Conservation (phyloP, 1,140 invertebrate species). For the Psilanteris sp. region DNA sequence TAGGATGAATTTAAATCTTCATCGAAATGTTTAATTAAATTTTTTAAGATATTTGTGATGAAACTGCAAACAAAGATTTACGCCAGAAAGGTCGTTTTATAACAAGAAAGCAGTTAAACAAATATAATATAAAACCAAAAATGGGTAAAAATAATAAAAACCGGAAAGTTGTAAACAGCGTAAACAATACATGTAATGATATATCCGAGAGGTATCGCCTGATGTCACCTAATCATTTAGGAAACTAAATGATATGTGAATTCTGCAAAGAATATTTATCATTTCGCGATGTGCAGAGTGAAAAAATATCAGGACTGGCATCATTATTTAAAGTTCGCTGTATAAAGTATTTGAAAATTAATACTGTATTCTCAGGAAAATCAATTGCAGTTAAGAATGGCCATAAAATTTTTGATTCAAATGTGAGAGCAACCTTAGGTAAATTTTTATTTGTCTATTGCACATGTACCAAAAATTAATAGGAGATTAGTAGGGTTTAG, state of each 20-base stretch:
- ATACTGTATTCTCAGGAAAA: background rate
- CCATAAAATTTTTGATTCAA: background rate
- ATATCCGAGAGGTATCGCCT: background rate
- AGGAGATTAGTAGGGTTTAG: too few species aligned
- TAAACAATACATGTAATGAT: too few species aligned
- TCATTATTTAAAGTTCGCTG: constrained; percentile 7
- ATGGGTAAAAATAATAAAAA: background rate
- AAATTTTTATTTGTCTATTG: background rate
- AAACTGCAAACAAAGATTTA: too few species aligned
- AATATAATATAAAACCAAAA: background rate
- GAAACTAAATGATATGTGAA: constrained; percentile 4
- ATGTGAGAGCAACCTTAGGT: constrained; percentile 4
- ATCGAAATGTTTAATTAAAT: too few species aligned
- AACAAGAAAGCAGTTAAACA: background rate
- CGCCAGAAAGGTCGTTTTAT: constrained; percentile 1
- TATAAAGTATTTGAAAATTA: constrained; percentile 1
- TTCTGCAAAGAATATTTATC: constrained; percentile 12
- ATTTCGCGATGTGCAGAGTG: background rate
- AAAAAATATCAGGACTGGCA: background rate
- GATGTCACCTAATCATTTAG: constrained; percentile 1
- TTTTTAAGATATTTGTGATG: too few species aligned
- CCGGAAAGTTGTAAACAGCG: background rate
- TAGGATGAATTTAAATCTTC: too few species aligned
- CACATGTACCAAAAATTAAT: background rate
- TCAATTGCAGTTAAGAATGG: too few species aligned